Percentiles rank a stretch among this genome's conserved stretches.
Conservation (phyloP, 2,888 invertebrate species). For the Drosophila hamatofila region DNA sequence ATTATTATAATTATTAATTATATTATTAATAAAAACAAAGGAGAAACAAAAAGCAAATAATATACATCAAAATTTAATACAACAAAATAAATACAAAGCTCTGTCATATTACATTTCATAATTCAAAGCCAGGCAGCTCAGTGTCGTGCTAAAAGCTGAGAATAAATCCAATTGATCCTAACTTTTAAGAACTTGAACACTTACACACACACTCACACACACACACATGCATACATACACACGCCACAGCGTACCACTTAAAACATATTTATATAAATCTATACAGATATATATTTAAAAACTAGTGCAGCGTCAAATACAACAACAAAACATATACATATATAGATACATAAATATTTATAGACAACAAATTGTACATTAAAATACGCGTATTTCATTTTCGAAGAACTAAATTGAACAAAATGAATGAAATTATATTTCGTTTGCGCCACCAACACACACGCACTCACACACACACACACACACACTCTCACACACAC, state of each 20-base stretch:
- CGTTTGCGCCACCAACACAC: slow-evolving; percentile 16
- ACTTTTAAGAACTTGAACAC: slow-evolving; percentile 48
- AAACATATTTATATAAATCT: slow-evolving; percentile 35
- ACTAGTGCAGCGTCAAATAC: slow-evolving; percentile 73
- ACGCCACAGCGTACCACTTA: slow-evolving; percentile 37
- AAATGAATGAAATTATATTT: slow-evolving; percentile 41
- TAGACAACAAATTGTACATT: slow-evolving; percentile 77
- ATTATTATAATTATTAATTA: slow-evolving; percentile 84
- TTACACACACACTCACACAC: slow-evolving; percentile 19
- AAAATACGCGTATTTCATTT: slow-evolving; percentile 56
- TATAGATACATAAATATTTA: slow-evolving; percentile 61
- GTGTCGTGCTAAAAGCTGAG: slow-evolving; percentile 40
- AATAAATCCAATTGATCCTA: slow-evolving; percentile 60
- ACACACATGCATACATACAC: slow-evolving; percentile 24
- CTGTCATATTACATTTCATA: slow-evolving; percentile 51
- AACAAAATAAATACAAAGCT: slow-evolving; percentile 39
- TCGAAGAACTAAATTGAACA: slow-evolving; percentile 54
- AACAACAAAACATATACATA: slow-evolving; percentile 41
- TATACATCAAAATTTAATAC: slow-evolving; percentile 50
- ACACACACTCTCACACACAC: slow-evolving; percentile 8
- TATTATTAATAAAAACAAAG: slow-evolving; percentile 76
- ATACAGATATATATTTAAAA: slow-evolving; percentile 37
- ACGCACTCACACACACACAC: slow-evolving; percentile 5
- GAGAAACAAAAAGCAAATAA: slow-evolving; percentile 54
- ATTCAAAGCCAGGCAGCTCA: slow-evolving; percentile 41